Base-by-base conservation (phyloP, 1,140 invertebrate species). In the Charaxes varanes region DNA sequence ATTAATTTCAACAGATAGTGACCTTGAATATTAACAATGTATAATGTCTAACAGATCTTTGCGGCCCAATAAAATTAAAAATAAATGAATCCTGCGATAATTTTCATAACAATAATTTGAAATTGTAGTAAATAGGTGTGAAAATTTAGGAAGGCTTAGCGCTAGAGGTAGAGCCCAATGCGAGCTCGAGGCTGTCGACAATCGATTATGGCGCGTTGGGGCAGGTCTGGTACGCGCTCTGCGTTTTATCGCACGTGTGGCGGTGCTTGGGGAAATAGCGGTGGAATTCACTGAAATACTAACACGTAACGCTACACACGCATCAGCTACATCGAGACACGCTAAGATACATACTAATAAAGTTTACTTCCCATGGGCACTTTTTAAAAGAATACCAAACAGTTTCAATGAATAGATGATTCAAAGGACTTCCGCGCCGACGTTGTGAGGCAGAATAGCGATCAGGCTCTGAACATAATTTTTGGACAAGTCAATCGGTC, bases 141-240 rank as follows among this genome's bases (percentile, higher is more conserved):
- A 12, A 19, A 36, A 47, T 46, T 54, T 59, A 63, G 8, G 36
- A 43, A 59, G 46, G 40, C 46, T 50, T 36, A 43, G 33, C 50
- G 43, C 52, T 57, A 63, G 59, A 53, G 49, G 41, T 41, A 34
- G 46, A 43, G n/a, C n/a, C n/a, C n/a, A n/a, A n/a, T n/a, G n/a
- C n/a, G n/a, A n/a, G n/a, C n/a, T n/a, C 42, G 54, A 51, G 45
- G 62, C 60, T 41, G 59, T 41, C 66, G 61, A 15, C 63, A 62
- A 77, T 77, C 69, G 69, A 73, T 71, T 52, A 58, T 43, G 35
- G 32, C 53, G 42, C 52, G 58, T 73, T 77, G 53, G 41, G 72
- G 72, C 55, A 73, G 69, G 72, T 73, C 69, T 60, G 53, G 62
- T 14, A 58, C 59, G 37, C 21, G 38, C 17, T 43, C 47, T 41